Base-by-base conservation (phyloP, 2,113 vertebrate genomes). In the Galeopterus variegatus region DNA sequence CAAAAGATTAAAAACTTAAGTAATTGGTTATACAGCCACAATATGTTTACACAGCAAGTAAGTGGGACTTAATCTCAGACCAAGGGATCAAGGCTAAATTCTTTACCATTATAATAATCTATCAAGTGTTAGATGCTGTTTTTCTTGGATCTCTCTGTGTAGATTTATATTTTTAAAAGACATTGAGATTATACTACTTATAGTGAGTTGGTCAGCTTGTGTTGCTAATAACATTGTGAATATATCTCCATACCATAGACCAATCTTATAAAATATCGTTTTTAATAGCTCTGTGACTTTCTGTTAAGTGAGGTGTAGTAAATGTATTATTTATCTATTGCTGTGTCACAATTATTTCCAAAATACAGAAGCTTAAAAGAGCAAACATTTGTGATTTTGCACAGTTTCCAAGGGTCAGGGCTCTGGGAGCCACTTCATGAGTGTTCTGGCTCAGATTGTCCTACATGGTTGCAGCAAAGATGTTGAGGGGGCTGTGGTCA, bases 401-500 rank as follows among this genome's bases (percentile, higher is more conserved):
- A 33, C 1, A 8, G 19, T 54, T 64, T 69, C 41, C 64, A 28
- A 64, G 28, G 8, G 17, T 11, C 50, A 69, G 52, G 93, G 50
- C 3, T 76, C 36, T 11, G 48, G 5, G 17, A 28, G 24, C 33
- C 45, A 21, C 15, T 76, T 41, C 18, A 24, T 33, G 48, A 65
- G 7, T 19, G 5, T 12, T 64, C 70, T 48, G 24, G 18, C 13
- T 56, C 9, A 36, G 12, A 21, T 11, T 17, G 15, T 50, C n/a
- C 5, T 10, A 18, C 0, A 1, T 2, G 41, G 73, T 0, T 18
- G 24, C 28, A 8, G 45, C 84, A 64, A 31, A 36, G 8, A 6
- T 4, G 18, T 5, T 3, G 3, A 19, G 31, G 19, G 52, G 4
- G 11, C 1, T 3, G 0, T 2, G 36, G 31, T 24, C 10, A 17